phyloP scores from a whole-genome alignment of 2,888 invertebrate species.

The Catocala fraxini region DNA sequence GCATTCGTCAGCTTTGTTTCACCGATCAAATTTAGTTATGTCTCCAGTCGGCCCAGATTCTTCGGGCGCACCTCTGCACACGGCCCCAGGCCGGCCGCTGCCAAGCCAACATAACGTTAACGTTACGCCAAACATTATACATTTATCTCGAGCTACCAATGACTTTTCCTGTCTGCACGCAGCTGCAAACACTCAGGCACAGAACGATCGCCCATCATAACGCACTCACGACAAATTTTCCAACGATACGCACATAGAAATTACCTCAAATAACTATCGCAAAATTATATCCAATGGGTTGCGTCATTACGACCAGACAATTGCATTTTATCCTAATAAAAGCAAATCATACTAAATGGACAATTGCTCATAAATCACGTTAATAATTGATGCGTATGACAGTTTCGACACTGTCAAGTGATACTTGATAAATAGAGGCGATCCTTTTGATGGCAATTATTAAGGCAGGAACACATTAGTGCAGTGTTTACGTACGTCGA shows the following conservation, averaged over 20 bases:
- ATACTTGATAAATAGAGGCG: slow-evolving; percentile 19
- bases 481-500: slow-evolving; percentile 51
- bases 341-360: slow-evolving; percentile 22
- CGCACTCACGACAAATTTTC: slow-evolving; percentile 3
- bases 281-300: slow-evolving; percentile 24
- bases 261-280: slow-evolving; percentile 3
- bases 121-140: slow-evolving; percentile 70
- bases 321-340: slow-evolving; percentile 24
- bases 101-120: slow-evolving; percentile 75
- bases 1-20: slow-evolving; percentile 79
- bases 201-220: slow-evolving; percentile 24
- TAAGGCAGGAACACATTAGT: slow-evolving; percentile 46
- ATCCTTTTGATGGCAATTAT: slow-evolving; percentile 24
- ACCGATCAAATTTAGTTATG: slow-evolving; percentile 86
- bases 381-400: slow-evolving; percentile 27
- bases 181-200: slow-evolving; percentile 56
- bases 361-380: slow-evolving; percentile 13
- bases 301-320: slow-evolving; percentile 11
- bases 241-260: not conserved
- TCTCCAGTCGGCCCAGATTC: slow-evolving; percentile 87
- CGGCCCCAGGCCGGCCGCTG: slow-evolving; percentile 79
- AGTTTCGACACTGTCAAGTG: slow-evolving; percentile 29
- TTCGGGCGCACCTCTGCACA: slow-evolving; percentile 81
- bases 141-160: slow-evolving; percentile 73
- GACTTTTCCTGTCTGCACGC: slow-evolving; percentile 72